phyloP scores from a whole-genome alignment of 2,888 invertebrate species.

The Tinea semifulvella region DNA sequence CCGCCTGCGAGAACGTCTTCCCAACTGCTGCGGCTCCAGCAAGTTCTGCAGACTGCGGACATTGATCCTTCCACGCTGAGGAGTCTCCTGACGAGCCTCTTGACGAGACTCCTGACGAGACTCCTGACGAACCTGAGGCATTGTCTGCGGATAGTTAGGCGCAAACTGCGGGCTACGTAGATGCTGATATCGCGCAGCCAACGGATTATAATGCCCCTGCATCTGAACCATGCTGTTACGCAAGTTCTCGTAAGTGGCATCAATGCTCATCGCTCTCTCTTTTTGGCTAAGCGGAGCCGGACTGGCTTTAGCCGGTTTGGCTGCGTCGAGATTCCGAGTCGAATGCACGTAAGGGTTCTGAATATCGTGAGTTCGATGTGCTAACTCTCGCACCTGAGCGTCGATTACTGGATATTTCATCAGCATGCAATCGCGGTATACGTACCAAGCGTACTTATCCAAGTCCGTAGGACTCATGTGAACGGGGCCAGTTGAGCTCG shows the following conservation, averaged over 20 bases:
- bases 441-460: too few species aligned
- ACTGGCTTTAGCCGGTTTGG: constrained; percentile 54
- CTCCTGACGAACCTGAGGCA: constrained; percentile 37
- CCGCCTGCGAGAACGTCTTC: too few species aligned
- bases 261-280: constrained; percentile 38
- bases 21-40: constrained; percentile 62
- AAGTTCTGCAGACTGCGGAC: constrained; percentile 71
- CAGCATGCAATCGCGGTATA: too few species aligned
- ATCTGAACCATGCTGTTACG: constrained; percentile 43
- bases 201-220: constrained; percentile 53
- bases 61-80: constrained; percentile 63
- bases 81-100: not conserved
- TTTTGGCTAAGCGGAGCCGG: constrained; percentile 58
- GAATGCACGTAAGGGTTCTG: constrained; percentile 55
- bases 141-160: constrained; percentile 49
- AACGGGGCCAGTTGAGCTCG: not conserved
- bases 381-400: too few species aligned
- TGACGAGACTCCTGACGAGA: not conserved
- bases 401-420: constrained; percentile 35
- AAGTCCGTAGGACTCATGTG: not conserved
- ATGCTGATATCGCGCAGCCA: constrained; percentile 21
- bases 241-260: constrained; percentile 38
- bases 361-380: constrained; percentile 45
- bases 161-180: constrained; percentile 50
- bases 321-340: constrained; percentile 44